phyloP scores from a whole-genome alignment of 2,888 invertebrate species.

The Phalera bucephala region DNA sequence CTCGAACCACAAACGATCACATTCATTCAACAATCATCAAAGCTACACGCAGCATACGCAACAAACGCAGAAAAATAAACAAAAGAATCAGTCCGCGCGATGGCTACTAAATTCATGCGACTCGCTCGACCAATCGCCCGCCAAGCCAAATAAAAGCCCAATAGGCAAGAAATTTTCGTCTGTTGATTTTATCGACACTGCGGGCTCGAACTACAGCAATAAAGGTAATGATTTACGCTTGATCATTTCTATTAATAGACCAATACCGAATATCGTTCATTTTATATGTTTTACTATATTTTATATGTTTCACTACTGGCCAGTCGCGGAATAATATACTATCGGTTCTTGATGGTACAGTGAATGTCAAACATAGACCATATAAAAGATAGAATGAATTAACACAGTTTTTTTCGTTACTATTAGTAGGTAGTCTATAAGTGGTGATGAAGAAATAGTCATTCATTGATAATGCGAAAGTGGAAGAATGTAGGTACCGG shows the following conservation, averaged over 20 bases:
- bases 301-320: no score
- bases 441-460: no score
- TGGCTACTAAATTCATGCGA: conserved; percentile 79
- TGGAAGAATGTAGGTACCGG: no score
- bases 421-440: no score
- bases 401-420: no score
- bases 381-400: no score
- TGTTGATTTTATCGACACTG: conserved; percentile 78
- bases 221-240: conserved; percentile 66
- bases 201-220: conserved; percentile 80
- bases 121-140: conserved; percentile 74
- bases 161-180: conserved; percentile 84
- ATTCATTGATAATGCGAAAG: no score
- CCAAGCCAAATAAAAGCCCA: conserved; percentile 72
- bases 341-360: no score
- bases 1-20: conserved; percentile 87
- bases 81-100: conserved; percentile 82
- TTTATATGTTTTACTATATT: no score
- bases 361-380: no score
- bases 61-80: conserved; percentile 84
- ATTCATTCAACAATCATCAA: conserved; percentile 87
- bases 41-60: conserved; percentile 85
- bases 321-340: no score
- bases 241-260: neutral
- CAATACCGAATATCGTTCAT: no score